Conservation (phyloP, 1,140 invertebrate genomes). For the Drosophila biarmipes region DNA sequence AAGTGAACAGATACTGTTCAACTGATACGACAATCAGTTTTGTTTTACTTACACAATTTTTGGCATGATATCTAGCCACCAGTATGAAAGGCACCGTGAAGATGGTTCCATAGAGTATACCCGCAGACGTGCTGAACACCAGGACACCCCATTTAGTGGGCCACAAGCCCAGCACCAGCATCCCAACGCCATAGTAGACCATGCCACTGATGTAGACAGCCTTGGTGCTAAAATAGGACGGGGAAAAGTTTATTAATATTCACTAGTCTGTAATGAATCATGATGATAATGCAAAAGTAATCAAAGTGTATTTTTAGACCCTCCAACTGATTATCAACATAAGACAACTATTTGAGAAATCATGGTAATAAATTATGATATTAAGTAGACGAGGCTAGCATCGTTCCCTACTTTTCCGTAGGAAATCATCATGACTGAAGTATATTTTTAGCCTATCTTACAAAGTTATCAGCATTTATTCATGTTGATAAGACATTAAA, state of each 20-base stretch:
- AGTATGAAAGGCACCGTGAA: conserved; percentile 95
- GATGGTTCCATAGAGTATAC: conserved; percentile 93
- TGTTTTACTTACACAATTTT: conserved; percentile 87
- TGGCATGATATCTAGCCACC: conserved; percentile 92
- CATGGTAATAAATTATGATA: too few relatives aligned
- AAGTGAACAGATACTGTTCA: background rate
- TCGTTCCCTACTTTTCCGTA: too few relatives aligned
- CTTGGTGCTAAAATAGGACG: conserved; percentile 86
- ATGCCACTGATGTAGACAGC: conserved; percentile 91
- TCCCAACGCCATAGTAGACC: conserved; percentile 90
- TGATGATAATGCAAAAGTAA: background rate
- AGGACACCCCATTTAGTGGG: conserved; percentile 89
- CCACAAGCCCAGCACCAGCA: conserved; percentile 90
- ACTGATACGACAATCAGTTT: background rate
- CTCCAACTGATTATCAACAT: background rate
- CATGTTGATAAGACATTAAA: background rate
- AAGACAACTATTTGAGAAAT: background rate
- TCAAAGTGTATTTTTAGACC: background rate
- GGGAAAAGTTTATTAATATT: too few relatives aligned
- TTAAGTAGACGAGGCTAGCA: too few relatives aligned
- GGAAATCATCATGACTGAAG: too few relatives aligned
- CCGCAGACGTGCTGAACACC: conserved; percentile 90
- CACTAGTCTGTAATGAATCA: background rate
- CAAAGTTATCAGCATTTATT: background rate
- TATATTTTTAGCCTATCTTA: too few relatives aligned